phyloP scores from a whole-genome alignment of 1,140 invertebrate genomes.

The Cotesia glomerata region DNA sequence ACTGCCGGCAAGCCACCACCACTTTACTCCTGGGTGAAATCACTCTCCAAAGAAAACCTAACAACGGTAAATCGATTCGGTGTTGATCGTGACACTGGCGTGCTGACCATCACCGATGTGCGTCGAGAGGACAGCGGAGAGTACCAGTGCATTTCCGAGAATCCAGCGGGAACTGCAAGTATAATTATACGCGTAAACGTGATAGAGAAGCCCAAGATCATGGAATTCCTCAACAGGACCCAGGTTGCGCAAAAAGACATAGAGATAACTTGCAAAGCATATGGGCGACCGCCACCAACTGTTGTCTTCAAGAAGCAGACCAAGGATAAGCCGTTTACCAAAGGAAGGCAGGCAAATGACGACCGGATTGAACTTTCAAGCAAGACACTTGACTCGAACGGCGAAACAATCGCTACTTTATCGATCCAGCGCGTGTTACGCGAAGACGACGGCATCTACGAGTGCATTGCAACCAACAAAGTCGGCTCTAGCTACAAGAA shows the following conservation, averaged over 20 bases:
- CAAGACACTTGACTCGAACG: slow-evolving; percentile 63
- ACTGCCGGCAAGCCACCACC: slow-evolving; percentile 83
- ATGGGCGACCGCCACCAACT: slow-evolving; percentile 77
- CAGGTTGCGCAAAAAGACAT: slow-evolving; percentile 69
- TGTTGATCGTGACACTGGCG: slow-evolving; percentile 73
- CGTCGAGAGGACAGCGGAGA: slow-evolving; percentile 78
- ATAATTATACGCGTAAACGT: slow-evolving; percentile 71
- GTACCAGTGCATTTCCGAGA: slow-evolving; percentile 84
- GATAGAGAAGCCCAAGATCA: slow-evolving; percentile 80
- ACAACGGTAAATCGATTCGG: slow-evolving; percentile 73
- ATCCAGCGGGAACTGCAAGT: slow-evolving; percentile 74
- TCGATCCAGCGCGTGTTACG: slow-evolving; percentile 58
- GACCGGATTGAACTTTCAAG: slow-evolving; percentile 69
- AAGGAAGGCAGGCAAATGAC: slow-evolving; percentile 69
- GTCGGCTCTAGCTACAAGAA: slow-evolving; percentile 76
- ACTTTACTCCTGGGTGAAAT: slow-evolving; percentile 80
- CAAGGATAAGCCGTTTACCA: slow-evolving; percentile 64
- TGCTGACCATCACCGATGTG: slow-evolving; percentile 78
- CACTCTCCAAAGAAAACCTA: slow-evolving; percentile 71
- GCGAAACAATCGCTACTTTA: slow-evolving; percentile 70
- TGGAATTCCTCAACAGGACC: slow-evolving; percentile 78
- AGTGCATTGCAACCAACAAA: slow-evolving; percentile 82
- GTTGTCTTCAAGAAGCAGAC: slow-evolving; percentile 76
- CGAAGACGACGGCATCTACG: slow-evolving; percentile 85
- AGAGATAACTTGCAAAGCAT: slow-evolving; percentile 75